Conservation (phyloP, 2,888 invertebrate genomes). For the Macrophya alboannulata region DNA sequence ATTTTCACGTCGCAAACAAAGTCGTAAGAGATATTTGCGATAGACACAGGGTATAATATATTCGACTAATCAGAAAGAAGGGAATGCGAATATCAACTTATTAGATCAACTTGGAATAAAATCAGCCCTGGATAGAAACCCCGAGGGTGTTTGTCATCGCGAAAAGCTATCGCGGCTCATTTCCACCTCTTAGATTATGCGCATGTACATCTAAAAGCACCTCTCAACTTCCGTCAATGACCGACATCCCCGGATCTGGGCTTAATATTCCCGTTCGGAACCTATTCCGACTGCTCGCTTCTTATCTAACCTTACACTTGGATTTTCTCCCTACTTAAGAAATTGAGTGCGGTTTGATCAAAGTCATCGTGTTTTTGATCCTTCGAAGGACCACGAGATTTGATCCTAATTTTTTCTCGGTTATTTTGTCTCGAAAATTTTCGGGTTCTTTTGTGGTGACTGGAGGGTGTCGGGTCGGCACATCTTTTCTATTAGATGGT, state of each 20-base stretch:
- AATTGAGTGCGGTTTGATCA: neutral
- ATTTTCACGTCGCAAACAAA: neutral
- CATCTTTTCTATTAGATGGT: slow-evolving; percentile 68
- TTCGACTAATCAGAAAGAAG: neutral
- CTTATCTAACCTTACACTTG: neutral
- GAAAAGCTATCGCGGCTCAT: neutral
- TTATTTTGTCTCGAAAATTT: neutral
- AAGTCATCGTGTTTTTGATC: neutral
- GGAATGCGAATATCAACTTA: neutral
- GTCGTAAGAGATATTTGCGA: neutral
- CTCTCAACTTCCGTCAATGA: slow-evolving; percentile 20
- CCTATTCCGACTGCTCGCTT: neutral
- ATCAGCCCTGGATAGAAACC: neutral
- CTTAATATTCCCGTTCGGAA: neutral
- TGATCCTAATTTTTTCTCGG: neutral
- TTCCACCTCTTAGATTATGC: slow-evolving; percentile 17
- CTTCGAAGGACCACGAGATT: neutral
- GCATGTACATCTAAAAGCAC: neutral
- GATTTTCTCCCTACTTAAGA: neutral
- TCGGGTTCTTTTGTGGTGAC: neutral
- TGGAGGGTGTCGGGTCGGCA: slow-evolving; percentile 13
- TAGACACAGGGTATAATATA: neutral
- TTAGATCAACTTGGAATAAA: neutral
- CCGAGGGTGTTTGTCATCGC: neutral
- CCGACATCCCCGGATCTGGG: neutral